These are phyloP conservation scores for Labeo catla DNA, from an alignment of 2,113 vertebrate genomes.

Conservation along the genomic window DNA sequence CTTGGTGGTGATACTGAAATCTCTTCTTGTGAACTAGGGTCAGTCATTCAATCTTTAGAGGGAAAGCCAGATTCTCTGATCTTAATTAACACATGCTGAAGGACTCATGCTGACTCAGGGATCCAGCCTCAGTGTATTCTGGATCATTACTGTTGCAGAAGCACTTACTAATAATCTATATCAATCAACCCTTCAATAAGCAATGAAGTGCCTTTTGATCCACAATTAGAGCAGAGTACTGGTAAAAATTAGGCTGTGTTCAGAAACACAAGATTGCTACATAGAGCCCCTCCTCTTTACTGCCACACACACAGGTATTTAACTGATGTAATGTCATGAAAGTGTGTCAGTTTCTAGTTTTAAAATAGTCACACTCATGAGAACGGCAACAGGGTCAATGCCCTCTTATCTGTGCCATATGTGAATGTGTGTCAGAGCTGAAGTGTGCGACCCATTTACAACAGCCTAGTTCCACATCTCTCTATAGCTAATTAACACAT, in stretches of 20 bases:
- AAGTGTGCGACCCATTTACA: slow-evolving; percentile 54
- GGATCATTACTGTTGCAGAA: neutral
- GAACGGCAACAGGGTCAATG: slow-evolving; percentile 55
- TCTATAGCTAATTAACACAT: slow-evolving; percentile 21
- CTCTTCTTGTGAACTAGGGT: neutral
- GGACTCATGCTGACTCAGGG: slow-evolving; percentile 31
- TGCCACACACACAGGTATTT: slow-evolving; percentile 38
- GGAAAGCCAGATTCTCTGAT: neutral
- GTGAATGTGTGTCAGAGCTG: slow-evolving; percentile 47
- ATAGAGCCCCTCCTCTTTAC: neutral
- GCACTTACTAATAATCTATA: slow-evolving; percentile 42
- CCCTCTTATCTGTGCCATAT: slow-evolving; percentile 51
- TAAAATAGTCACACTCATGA: slow-evolving; percentile 55
- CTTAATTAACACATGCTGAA: slow-evolving; percentile 4
- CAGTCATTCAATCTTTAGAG: neutral
- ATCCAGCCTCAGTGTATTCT: neutral
- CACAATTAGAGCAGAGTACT: neutral
- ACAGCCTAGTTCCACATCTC: slow-evolving; percentile 54
- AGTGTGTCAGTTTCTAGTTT: slow-evolving; percentile 45
- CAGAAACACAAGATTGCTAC: neutral
- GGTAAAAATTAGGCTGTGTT: neutral
- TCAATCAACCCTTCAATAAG: slow-evolving; percentile 30
- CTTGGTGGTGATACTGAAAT: neutral
- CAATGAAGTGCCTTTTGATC: neutral
- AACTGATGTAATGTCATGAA: slow-evolving; percentile 25